These are phyloP conservation scores for Albula goreensis DNA, from an alignment of 2,113 vertebrate genomes.

Conservation along the genomic window DNA sequence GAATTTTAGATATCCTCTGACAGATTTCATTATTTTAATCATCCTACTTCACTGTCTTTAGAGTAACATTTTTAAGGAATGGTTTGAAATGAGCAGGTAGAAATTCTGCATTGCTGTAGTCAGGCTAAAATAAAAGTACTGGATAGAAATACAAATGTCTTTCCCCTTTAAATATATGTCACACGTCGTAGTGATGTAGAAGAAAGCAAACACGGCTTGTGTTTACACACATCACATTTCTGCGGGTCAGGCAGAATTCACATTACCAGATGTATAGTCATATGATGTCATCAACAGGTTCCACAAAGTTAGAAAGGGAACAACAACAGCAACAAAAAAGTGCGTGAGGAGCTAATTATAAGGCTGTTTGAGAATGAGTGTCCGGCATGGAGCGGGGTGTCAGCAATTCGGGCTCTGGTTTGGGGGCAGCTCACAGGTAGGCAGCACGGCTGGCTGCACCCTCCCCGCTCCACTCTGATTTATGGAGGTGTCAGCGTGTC, in stretches of 20 bases:
- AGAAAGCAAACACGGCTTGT: not conserved
- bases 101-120: not conserved
- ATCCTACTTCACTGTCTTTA: slow-evolving; percentile 17
- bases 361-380: slow-evolving; percentile 42
- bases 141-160: not conserved
- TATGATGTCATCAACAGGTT: slow-evolving; percentile 6
- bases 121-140: not conserved
- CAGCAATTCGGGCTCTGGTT: slow-evolving; percentile 46
- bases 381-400: slow-evolving; percentile 39
- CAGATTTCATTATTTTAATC: slow-evolving; percentile 31
- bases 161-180: slow-evolving; percentile 43
- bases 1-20: slow-evolving; percentile 38
- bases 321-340: not conserved
- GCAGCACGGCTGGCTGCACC: slow-evolving; percentile 38
- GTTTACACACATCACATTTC: not conserved
- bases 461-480: slow-evolving; percentile 48
- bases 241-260: not conserved
- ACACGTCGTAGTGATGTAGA: not conserved
- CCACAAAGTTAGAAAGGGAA: not conserved
- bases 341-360: slow-evolving; percentile 43
- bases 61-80: slow-evolving; percentile 21
- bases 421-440: slow-evolving; percentile 48
- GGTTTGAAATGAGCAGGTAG: slow-evolving; percentile 22
- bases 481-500: slow-evolving; percentile 59
- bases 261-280: not conserved